Conservation (phyloP, 2,888 invertebrate species). For the Prosapia bicincta region DNA sequence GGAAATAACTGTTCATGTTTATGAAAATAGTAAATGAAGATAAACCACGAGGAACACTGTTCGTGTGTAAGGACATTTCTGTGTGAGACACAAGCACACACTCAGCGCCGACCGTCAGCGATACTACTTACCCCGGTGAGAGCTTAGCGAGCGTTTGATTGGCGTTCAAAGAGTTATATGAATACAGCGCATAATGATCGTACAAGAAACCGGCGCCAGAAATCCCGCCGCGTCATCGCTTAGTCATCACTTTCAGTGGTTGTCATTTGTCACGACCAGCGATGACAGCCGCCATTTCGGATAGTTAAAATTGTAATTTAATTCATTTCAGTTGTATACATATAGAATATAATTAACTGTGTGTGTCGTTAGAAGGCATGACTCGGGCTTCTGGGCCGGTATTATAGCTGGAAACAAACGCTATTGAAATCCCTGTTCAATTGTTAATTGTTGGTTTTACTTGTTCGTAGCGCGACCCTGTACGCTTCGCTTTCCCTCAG, state of each 20-base stretch:
- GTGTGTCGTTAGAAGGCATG: background rate
- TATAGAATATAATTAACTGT: background rate
- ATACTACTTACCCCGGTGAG: too few relatives aligned
- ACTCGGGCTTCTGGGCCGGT: background rate
- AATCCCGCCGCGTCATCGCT: background rate
- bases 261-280: constrained; percentile 23
- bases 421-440: too few relatives aligned
- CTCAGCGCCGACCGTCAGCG: too few relatives aligned
- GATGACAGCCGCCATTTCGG: constrained; percentile 18
- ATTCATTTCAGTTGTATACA: constrained; percentile 20
- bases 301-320: constrained; percentile 26
- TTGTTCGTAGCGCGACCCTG: too few relatives aligned
- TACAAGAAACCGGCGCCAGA: background rate
- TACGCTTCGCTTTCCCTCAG: too few relatives aligned
- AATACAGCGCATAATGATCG: background rate
- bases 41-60: too few relatives aligned
- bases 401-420: background rate
- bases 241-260: constrained; percentile 13
- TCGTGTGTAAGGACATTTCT: too few relatives aligned
- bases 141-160: background rate
- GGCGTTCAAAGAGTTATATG: background rate
- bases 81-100: too few relatives aligned
- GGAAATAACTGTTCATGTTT: too few relatives aligned
- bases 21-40: too few relatives aligned
- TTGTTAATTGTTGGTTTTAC: too few relatives aligned